Base-by-base conservation (phyloP, 2,797 vertebrate species). In the Sebastiscus albofasciatus region DNA sequence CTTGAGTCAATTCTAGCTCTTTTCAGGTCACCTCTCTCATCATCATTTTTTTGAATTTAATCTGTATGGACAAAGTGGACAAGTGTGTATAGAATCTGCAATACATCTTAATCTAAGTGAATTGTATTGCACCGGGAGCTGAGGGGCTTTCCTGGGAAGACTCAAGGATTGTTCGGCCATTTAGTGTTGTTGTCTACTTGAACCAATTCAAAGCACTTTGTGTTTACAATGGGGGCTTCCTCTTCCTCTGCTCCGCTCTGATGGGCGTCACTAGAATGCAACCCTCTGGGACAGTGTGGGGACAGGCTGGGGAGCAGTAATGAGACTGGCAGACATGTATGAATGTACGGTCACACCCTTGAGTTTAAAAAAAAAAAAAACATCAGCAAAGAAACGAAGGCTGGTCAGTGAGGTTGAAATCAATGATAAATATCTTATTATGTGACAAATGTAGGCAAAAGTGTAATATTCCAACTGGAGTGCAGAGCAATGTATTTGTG, bases 151-250 rank as follows among this genome's bases (percentile, higher is more conserved):
- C 42, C 58, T 59, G 49, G 14, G 60, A 74, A 75, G 24, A 62
- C 52, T 62, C 24, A 42, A 67, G 24, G 46, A 70, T 56, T 79
- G 31, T 89, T 84, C 46, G 55, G 56, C 29, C 27, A 83, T 79
- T 89, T 80, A 55, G 70, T 68, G 65, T 81, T 68, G 65, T 80
- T 78, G 74, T 59, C 77, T 73, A 67, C 78, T 79, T 82, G 31
- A 85, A 75, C 56, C n/a, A 73, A 70, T 84, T 90, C 80, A 93
- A 93, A 94, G 90, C 72, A 70, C 26, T 89, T 69, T 75, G 64
- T 94, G 93, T 94, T 95, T 92, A 94, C 79, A 92, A 14, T 73
- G 56, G 79, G 77, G 80, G 84, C 84, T 94, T 96, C 93, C 93
- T 92, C 77, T 90, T 93, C 89, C 91, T 83, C 70, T 34, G 81